Conservation (phyloP, 2,113 vertebrate genomes). For the Cathartes aura region DNA sequence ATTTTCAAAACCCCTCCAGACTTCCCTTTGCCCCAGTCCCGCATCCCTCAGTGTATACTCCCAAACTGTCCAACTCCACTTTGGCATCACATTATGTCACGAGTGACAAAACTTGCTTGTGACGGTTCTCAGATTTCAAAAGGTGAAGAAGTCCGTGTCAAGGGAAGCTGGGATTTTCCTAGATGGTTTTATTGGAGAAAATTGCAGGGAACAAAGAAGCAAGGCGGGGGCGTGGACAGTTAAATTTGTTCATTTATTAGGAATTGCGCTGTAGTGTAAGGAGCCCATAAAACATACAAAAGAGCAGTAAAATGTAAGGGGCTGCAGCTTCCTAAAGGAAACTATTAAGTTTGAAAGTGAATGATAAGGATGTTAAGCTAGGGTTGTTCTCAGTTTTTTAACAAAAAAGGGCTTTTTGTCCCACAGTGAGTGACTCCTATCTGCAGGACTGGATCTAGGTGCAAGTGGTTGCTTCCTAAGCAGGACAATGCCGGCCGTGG, state of each 20-base stretch:
- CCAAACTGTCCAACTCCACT: not conserved
- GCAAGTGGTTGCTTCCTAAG: not conserved
- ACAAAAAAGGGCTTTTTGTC: not conserved
- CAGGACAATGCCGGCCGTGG: rapidly evolving
- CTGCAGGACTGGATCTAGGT: not conserved
- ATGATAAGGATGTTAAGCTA: not conserved
- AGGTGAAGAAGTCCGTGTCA: not conserved
- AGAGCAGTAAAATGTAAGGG: not conserved
- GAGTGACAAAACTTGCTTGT: not conserved
- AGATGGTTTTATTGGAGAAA: not conserved
- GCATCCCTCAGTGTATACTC: not conserved
- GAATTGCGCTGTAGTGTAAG: not conserved
- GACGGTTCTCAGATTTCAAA: not conserved
- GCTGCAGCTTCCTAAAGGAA: not conserved
- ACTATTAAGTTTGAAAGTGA: not conserved
- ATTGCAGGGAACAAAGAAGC: not conserved
- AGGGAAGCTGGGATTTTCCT: not conserved
- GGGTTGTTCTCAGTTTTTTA: not conserved
- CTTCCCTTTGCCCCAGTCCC: not conserved
- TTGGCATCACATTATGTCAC: not conserved
- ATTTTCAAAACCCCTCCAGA: not conserved
- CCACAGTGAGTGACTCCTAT: not conserved
- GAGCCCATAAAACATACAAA: not conserved
- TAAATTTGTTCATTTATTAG: not conserved
- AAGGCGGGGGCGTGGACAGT: not conserved